These are phyloP conservation scores for Drosophila orosa DNA, from an alignment of 1,140 invertebrate species.

Conservation along the genomic window DNA sequence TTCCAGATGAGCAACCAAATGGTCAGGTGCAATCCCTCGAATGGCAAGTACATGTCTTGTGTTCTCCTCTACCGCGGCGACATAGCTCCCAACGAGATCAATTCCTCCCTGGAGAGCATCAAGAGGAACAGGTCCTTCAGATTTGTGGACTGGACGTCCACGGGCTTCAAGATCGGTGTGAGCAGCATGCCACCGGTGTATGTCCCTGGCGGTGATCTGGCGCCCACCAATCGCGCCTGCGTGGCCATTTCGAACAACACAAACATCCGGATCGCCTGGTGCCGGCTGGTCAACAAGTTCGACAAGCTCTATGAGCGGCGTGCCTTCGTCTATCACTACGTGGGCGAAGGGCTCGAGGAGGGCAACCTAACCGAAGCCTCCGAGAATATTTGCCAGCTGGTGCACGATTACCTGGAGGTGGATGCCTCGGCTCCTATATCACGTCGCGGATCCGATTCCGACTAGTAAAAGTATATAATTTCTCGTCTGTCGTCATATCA, in stretches of 20 bases:
- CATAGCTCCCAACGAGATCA: conserved; percentile 89
- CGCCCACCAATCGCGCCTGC: conserved; percentile 85
- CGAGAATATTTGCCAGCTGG: conserved; percentile 87
- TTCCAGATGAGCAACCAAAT: conserved; percentile 84
- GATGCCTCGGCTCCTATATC: conserved; percentile 67
- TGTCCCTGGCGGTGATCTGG: conserved; percentile 89
- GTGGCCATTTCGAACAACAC: conserved; percentile 84
- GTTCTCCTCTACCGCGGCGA: conserved; percentile 88
- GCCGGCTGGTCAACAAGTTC: conserved; percentile 75
- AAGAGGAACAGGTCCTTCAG: conserved; percentile 88
- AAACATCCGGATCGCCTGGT: conserved; percentile 84
- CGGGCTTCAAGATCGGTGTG: conserved; percentile 89
- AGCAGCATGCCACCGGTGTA: conserved; percentile 89
- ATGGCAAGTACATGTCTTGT: conserved; percentile 86
- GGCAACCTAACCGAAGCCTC: conserved; percentile 87
- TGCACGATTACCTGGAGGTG: conserved; percentile 86
- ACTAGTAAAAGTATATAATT: conserved; percentile 1
- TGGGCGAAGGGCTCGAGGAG: conserved; percentile 91
- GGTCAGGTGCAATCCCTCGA: conserved; percentile 87
- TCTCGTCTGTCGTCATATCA: not conserved
- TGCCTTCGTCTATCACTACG: conserved; percentile 84
- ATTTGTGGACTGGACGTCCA: conserved; percentile 91
- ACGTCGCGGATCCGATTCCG: conserved; percentile 17
- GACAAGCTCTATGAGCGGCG: conserved; percentile 70
- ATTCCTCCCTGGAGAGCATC: conserved; percentile 88